A percentile compares a stretch with the other conserved stretches of the same genome.
Conservation (phyloP, 2,797 vertebrate genomes). For the Naso thynnoides region DNA sequence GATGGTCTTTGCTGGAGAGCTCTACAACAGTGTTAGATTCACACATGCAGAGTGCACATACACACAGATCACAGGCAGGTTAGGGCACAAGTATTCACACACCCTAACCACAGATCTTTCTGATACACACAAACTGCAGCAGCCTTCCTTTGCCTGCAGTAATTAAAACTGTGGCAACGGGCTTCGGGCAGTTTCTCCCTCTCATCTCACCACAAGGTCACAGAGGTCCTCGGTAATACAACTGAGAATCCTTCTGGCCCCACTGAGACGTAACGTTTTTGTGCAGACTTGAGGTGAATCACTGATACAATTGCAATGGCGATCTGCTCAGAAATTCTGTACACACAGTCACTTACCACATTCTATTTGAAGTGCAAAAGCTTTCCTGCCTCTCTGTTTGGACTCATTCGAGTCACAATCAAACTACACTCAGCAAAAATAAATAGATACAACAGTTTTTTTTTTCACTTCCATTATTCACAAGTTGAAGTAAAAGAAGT, state of each 20-base stretch:
- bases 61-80: constrained; percentile 46
- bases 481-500: too few species aligned
- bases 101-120: constrained; percentile 22
- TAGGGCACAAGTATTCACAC: constrained; percentile 36
- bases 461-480: too few species aligned
- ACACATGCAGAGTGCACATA: constrained; percentile 33
- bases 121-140: constrained; percentile 33
- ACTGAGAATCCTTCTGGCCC: constrained; percentile 41
- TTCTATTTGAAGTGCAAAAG: constrained; percentile 62
- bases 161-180: constrained; percentile 77
- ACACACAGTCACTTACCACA: constrained; percentile 47
- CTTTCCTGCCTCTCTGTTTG: constrained; percentile 32
- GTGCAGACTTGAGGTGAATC: constrained; percentile 62
- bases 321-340: constrained; percentile 57
- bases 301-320: constrained; percentile 37
- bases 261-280: constrained; percentile 54
- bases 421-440: background rate
- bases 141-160: constrained; percentile 42
- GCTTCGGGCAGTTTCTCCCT: constrained; percentile 59
- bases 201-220: constrained; percentile 77
- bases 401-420: constrained; percentile 44
- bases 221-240: constrained; percentile 53
- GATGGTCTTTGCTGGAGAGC: constrained; percentile 40
- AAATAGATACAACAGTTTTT: too few species aligned
- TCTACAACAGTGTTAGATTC: constrained; percentile 37